Conservation (phyloP, 1,140 invertebrate genomes). For the Cotesia vestalis region DNA sequence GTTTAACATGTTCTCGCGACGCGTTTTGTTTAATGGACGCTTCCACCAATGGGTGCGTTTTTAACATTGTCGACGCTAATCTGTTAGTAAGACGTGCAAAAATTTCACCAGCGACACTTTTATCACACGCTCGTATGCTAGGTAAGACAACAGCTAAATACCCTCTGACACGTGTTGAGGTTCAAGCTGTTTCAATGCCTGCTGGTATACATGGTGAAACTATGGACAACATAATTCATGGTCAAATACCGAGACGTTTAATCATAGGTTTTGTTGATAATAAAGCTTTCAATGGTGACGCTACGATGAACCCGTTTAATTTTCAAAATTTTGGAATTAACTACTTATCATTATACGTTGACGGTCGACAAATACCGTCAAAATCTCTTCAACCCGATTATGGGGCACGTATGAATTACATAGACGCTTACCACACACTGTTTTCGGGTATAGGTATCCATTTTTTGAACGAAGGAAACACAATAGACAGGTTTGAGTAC, state of each 20-base stretch:
- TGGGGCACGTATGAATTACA: constrained; percentile 32
- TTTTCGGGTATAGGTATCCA: constrained; percentile 56
- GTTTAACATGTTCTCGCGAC: constrained; percentile 52
- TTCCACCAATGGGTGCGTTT: neutral
- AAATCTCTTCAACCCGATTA: constrained; percentile 43
- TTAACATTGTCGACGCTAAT: constrained; percentile 2
- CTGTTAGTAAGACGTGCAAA: constrained; percentile 48
- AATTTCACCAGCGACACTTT: constrained; percentile 50
- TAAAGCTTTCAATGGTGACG: constrained; percentile 32
- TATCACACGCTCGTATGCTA: constrained; percentile 54
- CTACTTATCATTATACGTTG: constrained; percentile 51
- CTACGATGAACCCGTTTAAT: constrained; percentile 33
- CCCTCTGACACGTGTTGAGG: constrained; percentile 53
- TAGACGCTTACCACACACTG: constrained; percentile 52
- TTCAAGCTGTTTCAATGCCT: constrained; percentile 55
- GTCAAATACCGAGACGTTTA: constrained; percentile 33
- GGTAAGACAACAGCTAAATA: constrained; percentile 55
- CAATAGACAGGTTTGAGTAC: constrained; percentile 41
- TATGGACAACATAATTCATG: constrained; percentile 44
- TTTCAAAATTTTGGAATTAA: constrained; percentile 41
- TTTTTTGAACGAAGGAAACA: constrained; percentile 47
- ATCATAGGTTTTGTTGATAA: constrained; percentile 40
- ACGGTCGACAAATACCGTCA: constrained; percentile 46
- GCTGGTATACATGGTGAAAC: constrained; percentile 51
- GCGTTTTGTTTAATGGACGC: constrained; percentile 53